Evolutionary conservation across 2,888 invertebrate species (phyloP).

Genomic region (Lepidocyrtoides sp.): DNA sequence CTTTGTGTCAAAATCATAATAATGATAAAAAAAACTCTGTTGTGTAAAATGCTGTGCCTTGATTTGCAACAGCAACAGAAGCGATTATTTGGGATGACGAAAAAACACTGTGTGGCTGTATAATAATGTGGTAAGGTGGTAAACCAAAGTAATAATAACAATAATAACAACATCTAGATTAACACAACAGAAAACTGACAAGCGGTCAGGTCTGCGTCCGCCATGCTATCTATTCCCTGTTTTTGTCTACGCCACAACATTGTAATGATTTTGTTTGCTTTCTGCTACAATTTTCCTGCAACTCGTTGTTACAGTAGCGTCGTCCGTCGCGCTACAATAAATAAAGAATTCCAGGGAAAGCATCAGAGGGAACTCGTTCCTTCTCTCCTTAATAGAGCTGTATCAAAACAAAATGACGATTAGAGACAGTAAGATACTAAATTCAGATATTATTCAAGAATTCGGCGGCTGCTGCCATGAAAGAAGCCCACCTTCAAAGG

Average conservation of each 20-base stretch:
- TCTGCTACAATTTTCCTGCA: not conserved
- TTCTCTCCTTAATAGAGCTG: not conserved
- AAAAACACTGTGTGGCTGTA: conserved; percentile 23
- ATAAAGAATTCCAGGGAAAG: not conserved
- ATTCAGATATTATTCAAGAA: conserved; percentile 1
- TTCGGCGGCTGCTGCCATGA: conserved; percentile 21
- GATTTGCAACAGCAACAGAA: not conserved
- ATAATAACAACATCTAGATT: conserved; percentile 19
- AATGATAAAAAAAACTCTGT: not conserved
- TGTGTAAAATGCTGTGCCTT: not conserved
- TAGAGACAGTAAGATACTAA: not conserved
- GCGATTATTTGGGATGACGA: not conserved
- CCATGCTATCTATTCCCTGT: not conserved
- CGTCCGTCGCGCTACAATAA: not conserved
- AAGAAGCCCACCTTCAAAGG: conserved; percentile 77
- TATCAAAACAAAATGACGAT: not conserved
- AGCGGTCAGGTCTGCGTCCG: conserved; percentile 5
- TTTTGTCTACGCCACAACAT: too few species aligned
- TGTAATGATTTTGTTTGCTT: not conserved
- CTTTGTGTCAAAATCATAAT: not conserved
- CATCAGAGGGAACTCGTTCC: not conserved
- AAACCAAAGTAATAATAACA: conserved; percentile 65
- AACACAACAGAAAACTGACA: conserved; percentile 15
- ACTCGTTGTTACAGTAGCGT: not conserved
- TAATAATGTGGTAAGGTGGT: conserved; percentile 52